A percentile compares a stretch with the other conserved stretches of the same genome.
These are phyloP conservation scores for Gymnoscelis rufifasciata DNA, from an alignment of 2,888 invertebrate species.

Conservation along the genomic window DNA sequence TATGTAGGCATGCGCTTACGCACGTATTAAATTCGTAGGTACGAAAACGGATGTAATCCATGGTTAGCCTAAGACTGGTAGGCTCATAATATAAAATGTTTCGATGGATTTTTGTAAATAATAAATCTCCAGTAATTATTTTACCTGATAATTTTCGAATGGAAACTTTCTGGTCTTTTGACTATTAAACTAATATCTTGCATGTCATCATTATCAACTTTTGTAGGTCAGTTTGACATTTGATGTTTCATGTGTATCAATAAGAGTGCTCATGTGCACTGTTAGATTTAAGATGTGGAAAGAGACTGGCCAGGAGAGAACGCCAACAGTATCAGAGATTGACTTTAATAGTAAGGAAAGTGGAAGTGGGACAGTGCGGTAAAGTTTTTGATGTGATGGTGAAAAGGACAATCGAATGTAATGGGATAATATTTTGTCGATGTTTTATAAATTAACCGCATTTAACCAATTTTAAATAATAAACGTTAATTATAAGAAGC, in stretches of 20 bases:
- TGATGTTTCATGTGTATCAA: not conserved
- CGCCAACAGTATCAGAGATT: not conserved
- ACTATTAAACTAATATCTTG: not conserved
- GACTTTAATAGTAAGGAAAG: not conserved
- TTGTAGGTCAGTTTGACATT: conserved; percentile 1
- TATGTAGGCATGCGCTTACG: not conserved
- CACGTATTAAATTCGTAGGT: not conserved
- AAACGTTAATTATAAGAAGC: not conserved
- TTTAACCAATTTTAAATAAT: conserved; percentile 1
- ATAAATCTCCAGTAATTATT: not conserved
- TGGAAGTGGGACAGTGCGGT: too few species aligned
- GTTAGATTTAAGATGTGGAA: too few species aligned
- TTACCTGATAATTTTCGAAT: not conserved
- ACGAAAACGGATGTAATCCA: not conserved
- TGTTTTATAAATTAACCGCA: not conserved
- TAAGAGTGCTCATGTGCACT: not conserved
- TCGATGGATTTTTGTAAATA: not conserved
- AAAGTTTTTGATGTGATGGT: too few species aligned
- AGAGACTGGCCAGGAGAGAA: not conserved
- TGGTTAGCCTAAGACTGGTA: not conserved
- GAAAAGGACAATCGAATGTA: not conserved
- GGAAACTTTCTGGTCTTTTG: not conserved
- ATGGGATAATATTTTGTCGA: conserved; percentile 1
- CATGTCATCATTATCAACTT: not conserved
- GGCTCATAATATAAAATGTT: not conserved